Conservation (phyloP, 2,113 vertebrate species). For the Astatotilapia flaviijosephi region DNA sequence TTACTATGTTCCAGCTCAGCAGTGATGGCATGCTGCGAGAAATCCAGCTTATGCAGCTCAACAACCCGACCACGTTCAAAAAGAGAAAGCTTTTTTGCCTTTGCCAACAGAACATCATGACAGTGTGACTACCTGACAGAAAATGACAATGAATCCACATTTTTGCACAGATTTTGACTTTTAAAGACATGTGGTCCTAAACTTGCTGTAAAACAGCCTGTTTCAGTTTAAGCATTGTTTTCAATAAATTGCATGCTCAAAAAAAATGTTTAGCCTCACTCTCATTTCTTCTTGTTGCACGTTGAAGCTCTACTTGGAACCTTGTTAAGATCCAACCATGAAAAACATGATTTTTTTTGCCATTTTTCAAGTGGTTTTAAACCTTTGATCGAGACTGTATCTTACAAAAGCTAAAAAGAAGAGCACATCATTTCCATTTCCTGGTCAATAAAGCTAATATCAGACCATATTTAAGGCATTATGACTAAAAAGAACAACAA, state of each 20-base stretch:
- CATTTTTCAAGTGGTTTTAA: neutral
- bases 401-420: neutral
- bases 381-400: neutral
- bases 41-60: neutral
- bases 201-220: neutral
- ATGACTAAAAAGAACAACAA: neutral
- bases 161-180: neutral
- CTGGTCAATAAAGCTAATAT: neutral
- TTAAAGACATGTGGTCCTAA: neutral
- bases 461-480: neutral
- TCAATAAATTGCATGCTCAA: neutral
- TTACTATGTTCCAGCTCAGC: neutral
- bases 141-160: neutral
- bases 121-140: neutral
- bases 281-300: neutral
- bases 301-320: neutral
- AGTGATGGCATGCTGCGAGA: neutral
- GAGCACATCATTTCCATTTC: neutral
- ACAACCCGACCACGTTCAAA: neutral
- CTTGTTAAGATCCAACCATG: neutral
- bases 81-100: neutral
- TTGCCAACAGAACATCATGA: neutral
- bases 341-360: neutral
- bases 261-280: neutral
- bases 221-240: accelerated